Percentiles rank a stretch among this genome's conserved stretches.
Conservation (phyloP, 2,888 invertebrate genomes). For the Nymphalis polychloros region DNA sequence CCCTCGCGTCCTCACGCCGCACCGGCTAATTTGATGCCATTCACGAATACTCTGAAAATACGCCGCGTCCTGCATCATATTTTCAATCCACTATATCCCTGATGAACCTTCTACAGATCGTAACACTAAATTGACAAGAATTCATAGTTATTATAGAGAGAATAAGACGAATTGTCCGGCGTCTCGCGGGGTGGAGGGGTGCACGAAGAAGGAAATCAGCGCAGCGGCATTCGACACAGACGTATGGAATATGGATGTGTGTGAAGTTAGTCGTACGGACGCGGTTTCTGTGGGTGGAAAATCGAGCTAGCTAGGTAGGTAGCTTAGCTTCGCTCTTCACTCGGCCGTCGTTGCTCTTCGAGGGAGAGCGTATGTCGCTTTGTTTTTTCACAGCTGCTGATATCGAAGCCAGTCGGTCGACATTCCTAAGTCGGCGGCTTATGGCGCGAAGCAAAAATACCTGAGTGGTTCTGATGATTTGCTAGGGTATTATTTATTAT, state of each 20-base stretch:
- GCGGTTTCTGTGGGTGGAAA: slow-evolving; percentile 62
- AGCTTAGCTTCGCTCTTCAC: slow-evolving; percentile 44
- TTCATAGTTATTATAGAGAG: slow-evolving; percentile 35
- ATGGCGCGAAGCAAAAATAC: slow-evolving; percentile 77
- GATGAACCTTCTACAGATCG: slow-evolving; percentile 25
- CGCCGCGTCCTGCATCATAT: slow-evolving; percentile 47
- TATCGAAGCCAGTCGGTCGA: slow-evolving; percentile 68
- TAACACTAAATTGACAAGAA: slow-evolving; percentile 31
- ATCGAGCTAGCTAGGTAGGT: slow-evolving; percentile 51
- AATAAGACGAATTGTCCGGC: slow-evolving; percentile 46
- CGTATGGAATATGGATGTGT: slow-evolving; percentile 42
- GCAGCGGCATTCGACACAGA: slow-evolving; percentile 61
- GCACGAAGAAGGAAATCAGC: slow-evolving; percentile 71
- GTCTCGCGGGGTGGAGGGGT: slow-evolving; percentile 58
- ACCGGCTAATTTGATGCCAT: slow-evolving; percentile 68
- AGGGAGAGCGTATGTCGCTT: slow-evolving; percentile 53
- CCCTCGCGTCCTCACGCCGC: slow-evolving; percentile 41
- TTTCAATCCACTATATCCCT: slow-evolving; percentile 35
- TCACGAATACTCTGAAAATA: slow-evolving; percentile 75
- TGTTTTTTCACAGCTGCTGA: slow-evolving; percentile 52
- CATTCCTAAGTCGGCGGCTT: slow-evolving; percentile 72
- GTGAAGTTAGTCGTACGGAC: slow-evolving; percentile 51
- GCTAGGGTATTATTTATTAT: slow-evolving; percentile 63
- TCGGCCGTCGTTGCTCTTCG: slow-evolving; percentile 54
- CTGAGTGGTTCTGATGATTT: slow-evolving; percentile 73